phyloP scores from a whole-genome alignment of 2,888 invertebrate genomes.

The Apodemia mormo region DNA sequence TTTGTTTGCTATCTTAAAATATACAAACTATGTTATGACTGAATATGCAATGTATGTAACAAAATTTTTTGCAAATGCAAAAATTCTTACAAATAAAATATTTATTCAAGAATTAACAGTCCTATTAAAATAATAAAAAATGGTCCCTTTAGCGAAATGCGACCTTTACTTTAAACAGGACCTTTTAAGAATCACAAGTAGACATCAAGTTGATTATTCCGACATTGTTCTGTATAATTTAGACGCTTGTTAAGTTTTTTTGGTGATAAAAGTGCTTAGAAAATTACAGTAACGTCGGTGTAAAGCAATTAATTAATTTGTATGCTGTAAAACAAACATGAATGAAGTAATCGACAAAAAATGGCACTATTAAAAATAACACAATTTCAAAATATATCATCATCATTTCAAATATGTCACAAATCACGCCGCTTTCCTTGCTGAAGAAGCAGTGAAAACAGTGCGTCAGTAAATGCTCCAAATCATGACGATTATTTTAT shows the following conservation, averaged over 20 bases:
- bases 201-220: slow-evolving; percentile 7
- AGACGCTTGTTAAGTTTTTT: slow-evolving; percentile 13
- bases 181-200: slow-evolving; percentile 22
- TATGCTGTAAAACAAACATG: not conserved
- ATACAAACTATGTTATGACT: no score
- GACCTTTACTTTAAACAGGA: slow-evolving; percentile 32
- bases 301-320: slow-evolving; percentile 9
- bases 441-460: no score
- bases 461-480: no score
- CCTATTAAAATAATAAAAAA: not conserved
- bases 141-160: not conserved
- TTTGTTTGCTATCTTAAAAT: no score
- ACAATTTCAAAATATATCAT: no score
- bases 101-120: not conserved
- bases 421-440: no score
- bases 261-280: slow-evolving; percentile 16
- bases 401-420: no score
- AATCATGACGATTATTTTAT: no score
- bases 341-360: slow-evolving; percentile 4
- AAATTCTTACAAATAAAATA: no score
- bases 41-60: no score
- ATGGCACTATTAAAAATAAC: not conserved
- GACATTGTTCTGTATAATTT: slow-evolving; percentile 28
- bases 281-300: slow-evolving; percentile 2
- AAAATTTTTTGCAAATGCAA: no score